Conservation (phyloP, 2,888 invertebrate species). For the Cheilosia pagana region DNA sequence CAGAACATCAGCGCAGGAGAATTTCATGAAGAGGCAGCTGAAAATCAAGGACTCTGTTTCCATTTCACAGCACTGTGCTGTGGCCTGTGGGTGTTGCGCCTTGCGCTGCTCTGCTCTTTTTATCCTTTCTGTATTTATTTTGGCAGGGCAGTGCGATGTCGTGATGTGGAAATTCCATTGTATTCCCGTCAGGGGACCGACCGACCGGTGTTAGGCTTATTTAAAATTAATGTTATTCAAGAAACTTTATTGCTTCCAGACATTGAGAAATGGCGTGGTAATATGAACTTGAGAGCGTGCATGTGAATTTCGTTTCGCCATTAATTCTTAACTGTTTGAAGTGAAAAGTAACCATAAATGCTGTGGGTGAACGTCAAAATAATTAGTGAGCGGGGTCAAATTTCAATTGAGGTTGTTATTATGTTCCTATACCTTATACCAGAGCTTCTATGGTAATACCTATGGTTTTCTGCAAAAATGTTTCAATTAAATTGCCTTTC, state of each 20-base stretch:
- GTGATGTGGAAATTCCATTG: background rate
- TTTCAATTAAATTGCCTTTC: too few species aligned
- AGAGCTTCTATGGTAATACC: too few species aligned
- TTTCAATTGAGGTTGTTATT: too few species aligned
- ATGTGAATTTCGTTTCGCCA: background rate
- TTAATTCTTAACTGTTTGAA: background rate
- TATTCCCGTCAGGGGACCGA: background rate
- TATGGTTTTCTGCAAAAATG: too few species aligned
- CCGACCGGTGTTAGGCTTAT: background rate
- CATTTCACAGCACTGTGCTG: background rate
- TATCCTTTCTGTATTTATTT: background rate
- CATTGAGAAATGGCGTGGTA: background rate
- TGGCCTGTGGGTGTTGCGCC: background rate
- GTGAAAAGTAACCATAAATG: background rate
- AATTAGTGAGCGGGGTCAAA: too few species aligned
- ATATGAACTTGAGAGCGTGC: background rate
- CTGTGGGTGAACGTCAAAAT: too few species aligned
- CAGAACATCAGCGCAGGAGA: background rate
- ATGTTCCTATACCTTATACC: too few species aligned
- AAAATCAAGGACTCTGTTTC: slow-evolving; percentile 2
- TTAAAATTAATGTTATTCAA: slow-evolving; percentile 4
- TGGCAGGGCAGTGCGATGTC: background rate
- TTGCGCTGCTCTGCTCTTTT: background rate
- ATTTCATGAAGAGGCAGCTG: background rate
- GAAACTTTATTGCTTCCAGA: slow-evolving; percentile 1